Conservation (phyloP, 2,888 invertebrate species). For the Drosophila sordidula region DNA sequence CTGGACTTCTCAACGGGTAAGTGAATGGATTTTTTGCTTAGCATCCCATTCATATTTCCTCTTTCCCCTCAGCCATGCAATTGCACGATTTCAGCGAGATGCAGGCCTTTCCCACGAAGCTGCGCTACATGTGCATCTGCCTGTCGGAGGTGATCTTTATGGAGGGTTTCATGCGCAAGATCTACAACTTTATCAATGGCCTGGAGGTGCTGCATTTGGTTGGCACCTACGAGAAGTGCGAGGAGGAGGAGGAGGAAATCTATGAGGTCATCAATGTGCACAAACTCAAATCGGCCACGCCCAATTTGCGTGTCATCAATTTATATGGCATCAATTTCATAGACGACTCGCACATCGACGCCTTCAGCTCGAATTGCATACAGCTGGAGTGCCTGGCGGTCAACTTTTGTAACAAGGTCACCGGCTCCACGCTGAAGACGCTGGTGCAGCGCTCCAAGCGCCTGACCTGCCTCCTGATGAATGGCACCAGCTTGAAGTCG, state of each 20-base stretch:
- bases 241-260: slow-evolving; percentile 99
- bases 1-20: slow-evolving; percentile 97
- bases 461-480: slow-evolving; percentile 96
- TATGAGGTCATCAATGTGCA: slow-evolving; percentile 99
- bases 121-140: slow-evolving; percentile 97
- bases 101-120: slow-evolving; percentile 98
- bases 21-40: slow-evolving; percentile 1
- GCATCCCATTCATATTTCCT: not conserved
- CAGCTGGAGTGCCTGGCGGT: slow-evolving; percentile 98
- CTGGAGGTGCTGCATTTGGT: slow-evolving; percentile 97
- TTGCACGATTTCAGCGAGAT: slow-evolving; percentile 99
- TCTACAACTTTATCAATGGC: slow-evolving; percentile 99
- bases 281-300: slow-evolving; percentile 98
- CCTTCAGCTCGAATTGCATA: slow-evolving; percentile 98
- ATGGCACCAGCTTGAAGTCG: slow-evolving; percentile 97
- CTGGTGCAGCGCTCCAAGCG: slow-evolving; percentile 97
- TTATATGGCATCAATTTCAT: slow-evolving; percentile 99
- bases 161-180: slow-evolving; percentile 99
- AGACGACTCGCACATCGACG: slow-evolving; percentile 99
- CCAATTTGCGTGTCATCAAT: slow-evolving; percentile 98
- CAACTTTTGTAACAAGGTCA: slow-evolving; percentile 98
- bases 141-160: slow-evolving; percentile 99
- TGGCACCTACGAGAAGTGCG: slow-evolving; percentile 98
- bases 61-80: slow-evolving; percentile 91
- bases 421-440: slow-evolving; percentile 97